Evolutionary conservation across 1,140 invertebrate genomes (phyloP), one percentile per base, ranked within the genome.

Genomic region (Drosophila burlai): DNA sequence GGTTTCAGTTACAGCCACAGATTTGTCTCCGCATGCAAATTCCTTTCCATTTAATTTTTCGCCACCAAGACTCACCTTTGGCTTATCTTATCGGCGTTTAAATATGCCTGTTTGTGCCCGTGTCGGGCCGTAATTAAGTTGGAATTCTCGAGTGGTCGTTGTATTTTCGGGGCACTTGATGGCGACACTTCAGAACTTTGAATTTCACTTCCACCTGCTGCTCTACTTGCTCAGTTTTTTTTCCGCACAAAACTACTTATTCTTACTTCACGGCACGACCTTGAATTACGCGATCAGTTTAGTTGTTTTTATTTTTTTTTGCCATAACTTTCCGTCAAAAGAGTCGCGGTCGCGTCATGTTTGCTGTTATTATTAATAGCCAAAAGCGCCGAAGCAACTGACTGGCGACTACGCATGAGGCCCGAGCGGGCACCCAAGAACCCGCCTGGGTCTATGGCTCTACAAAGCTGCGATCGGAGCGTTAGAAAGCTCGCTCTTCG

Each of bases 331-430:
- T 21, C 66, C 66, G 79, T 60, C 69, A 63, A 71, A 36, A 81
- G 77, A 68, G 55, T 63, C 77, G 74, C 82, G 78, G 49, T 69
- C 77, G 74, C 82, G 82, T 84, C 83, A 79, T 85, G 43, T 86
- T 86, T 85, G 74, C 69, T 85, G 15, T 80, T 79, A 82, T 82
- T 86, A 82, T 86, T 86, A 83, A 76, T 83, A 75, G 66, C 49
- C 76, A 80, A 86, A 86, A 79, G 79, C 79, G 69, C 79, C 55
- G 62, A 73, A 47, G 24, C 76, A 50, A 76, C 83, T 81, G 76
- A 86, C 75, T 50, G 80, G 31, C 38, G 55, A 54, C 67, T 73
- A 86, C 83, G 83, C 83, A 85, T 66, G 38, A 45, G 54, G 54
- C 76, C 45, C 47, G 43, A 69, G 64, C 57, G 62, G 71, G 62